Conservation (phyloP, 2,113 vertebrate genomes). For the Bubo blakistoni region DNA sequence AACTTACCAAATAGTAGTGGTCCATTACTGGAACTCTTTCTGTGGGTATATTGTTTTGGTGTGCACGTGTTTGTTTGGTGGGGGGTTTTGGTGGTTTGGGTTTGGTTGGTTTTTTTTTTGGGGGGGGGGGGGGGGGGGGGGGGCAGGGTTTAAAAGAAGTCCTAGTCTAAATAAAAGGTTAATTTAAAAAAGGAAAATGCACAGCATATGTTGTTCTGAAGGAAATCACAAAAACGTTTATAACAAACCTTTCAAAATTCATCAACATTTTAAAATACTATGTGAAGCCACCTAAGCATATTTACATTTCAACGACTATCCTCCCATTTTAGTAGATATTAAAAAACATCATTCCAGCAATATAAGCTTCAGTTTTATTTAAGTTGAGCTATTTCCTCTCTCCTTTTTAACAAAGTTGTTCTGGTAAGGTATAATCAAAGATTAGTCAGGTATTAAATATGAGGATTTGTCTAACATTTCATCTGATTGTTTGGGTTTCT, state of each 20-base stretch:
- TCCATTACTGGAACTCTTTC: background rate
- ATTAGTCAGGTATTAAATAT: background rate
- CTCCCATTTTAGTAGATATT: background rate
- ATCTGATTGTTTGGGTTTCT: background rate
- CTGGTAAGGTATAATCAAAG: background rate
- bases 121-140: too few relatives aligned
- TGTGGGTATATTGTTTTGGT: background rate
- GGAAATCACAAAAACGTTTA: background rate
- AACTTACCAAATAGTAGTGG: background rate
- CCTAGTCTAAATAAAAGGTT: background rate
- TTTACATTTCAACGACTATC: background rate
- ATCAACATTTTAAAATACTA: background rate
- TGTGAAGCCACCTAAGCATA: background rate
- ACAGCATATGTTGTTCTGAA: background rate
- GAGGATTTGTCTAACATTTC: background rate
- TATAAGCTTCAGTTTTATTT: background rate
- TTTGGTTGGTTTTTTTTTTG: too few relatives aligned
- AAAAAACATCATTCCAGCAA: background rate
- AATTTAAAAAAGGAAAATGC: background rate
- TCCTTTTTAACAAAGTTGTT: background rate
- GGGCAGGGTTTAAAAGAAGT: too few relatives aligned
- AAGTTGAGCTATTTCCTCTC: background rate
- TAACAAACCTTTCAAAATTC: background rate
- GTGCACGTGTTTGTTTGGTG: background rate
- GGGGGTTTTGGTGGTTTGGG: background rate